A percentile compares a stretch with the other conserved stretches of the same genome.
These are phyloP conservation scores for Bambusicola thoracicus DNA, from an alignment of 2,113 vertebrate genomes.

Conservation along the genomic window DNA sequence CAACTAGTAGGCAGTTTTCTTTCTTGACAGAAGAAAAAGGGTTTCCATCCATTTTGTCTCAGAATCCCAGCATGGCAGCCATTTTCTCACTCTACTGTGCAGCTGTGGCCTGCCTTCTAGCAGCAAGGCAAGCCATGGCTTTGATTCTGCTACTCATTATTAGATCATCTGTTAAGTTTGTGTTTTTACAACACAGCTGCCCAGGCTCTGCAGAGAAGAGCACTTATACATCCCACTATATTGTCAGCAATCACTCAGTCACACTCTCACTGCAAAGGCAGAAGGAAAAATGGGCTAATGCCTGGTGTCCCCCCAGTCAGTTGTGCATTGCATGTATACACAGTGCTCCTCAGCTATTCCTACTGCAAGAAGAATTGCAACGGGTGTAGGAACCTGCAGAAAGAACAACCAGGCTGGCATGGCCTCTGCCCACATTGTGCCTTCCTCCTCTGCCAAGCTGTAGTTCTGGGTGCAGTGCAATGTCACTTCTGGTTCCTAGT, in stretches of 20 bases:
- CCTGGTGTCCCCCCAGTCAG: neutral
- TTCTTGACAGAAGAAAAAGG: neutral
- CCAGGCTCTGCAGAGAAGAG: neutral
- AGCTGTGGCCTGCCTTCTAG: neutral
- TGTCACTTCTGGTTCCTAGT: neutral
- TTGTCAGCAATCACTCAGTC: neutral
- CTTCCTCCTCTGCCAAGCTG: neutral
- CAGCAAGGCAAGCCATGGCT: neutral
- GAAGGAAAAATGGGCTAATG: neutral
- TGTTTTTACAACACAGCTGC: neutral
- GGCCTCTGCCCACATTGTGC: neutral
- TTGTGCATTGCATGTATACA: neutral
- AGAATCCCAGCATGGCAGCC: neutral
- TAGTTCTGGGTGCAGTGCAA: neutral
- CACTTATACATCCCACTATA: neutral
- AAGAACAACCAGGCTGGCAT: neutral
- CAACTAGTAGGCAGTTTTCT: neutral
- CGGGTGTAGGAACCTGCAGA: neutral
- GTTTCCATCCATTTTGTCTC: neutral
- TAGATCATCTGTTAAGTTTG: neutral
- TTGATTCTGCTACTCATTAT: neutral
- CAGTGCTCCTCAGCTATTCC: neutral
- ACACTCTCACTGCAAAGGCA: neutral
- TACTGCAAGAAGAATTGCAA: neutral
- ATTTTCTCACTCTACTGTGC: neutral